phyloP scores from a whole-genome alignment of 2,797 vertebrate genomes.

The Schizopygopsis pylzovi region DNA sequence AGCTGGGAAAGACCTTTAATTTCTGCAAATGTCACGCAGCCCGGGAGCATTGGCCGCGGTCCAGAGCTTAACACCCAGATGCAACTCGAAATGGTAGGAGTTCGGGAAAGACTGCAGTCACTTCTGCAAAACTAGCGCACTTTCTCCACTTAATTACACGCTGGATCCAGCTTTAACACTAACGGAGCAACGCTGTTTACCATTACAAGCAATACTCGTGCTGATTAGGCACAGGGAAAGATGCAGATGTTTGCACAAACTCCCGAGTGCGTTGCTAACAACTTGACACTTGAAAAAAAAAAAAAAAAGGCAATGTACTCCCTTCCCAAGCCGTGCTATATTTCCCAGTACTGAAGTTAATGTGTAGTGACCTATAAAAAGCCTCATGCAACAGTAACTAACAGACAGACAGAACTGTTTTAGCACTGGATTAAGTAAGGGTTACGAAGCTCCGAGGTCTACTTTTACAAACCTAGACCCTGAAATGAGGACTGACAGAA shows the following conservation, averaged over 20 bases:
- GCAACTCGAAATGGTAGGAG: conserved; percentile 59
- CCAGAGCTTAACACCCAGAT: conserved; percentile 67
- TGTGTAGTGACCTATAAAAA: conserved; percentile 54
- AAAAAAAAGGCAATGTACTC: neutral
- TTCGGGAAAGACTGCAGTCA: conserved; percentile 32
- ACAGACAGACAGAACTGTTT: neutral
- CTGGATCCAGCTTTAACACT: neutral
- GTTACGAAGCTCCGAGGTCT: conserved; percentile 11
- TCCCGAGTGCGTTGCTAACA: neutral
- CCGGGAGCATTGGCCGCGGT: conserved; percentile 65
- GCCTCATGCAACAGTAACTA: conserved; percentile 25
- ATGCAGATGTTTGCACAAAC: conserved; percentile 30
- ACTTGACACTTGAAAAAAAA: neutral
- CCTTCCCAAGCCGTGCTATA: conserved; percentile 19
- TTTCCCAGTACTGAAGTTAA: conserved; percentile 44
- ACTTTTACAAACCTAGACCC: neutral
- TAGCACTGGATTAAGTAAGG: conserved; percentile 40
- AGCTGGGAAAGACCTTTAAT: conserved; percentile 70
- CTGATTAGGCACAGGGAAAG: conserved; percentile 12
- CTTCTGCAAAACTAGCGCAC: neutral
- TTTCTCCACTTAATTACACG: neutral
- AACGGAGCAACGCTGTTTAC: neutral
- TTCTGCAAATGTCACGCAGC: conserved; percentile 70
- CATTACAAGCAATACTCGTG: neutral
- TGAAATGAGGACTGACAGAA: conserved; percentile 2